phyloP scores from a whole-genome alignment of 2,113 vertebrate genomes.

The Oncorhynchus nerka region DNA sequence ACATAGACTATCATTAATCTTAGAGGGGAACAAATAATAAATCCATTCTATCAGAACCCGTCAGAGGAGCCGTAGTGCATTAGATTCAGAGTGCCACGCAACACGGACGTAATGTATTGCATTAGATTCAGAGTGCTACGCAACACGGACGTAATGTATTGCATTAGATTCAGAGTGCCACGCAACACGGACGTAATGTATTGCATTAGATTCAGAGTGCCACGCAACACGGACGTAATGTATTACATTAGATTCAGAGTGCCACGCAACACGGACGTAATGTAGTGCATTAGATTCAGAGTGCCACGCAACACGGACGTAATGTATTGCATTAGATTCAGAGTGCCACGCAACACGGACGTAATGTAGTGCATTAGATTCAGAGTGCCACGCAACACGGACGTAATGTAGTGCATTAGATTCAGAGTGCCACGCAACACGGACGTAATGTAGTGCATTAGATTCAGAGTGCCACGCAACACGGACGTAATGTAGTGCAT shows the following conservation, averaged over 20 bases:
- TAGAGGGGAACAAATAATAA: conserved; percentile 46
- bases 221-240: conserved; percentile 1
- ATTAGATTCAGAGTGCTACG: conserved; percentile 64
- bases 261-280: conserved; percentile 31
- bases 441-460: no score
- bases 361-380: no score
- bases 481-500: conserved; percentile 45
- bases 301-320: no score
- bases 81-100: conserved; percentile 59
- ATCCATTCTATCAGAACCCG: conserved; percentile 61
- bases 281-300: conserved; percentile 46
- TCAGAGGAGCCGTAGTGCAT: conserved; percentile 62
- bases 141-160: conserved; percentile 24
- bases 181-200: conserved; percentile 5
- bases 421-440: no score
- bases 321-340: no score
- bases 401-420: no score
- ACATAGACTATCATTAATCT: conserved; percentile 69
- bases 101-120: conserved; percentile 32
- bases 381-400: no score
- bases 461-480: no score
- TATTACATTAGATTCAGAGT: conserved; percentile 68
- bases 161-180: conserved; percentile 65
- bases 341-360: no score
- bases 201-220: conserved; percentile 67